These are phyloP conservation scores for Drosophila suzukii DNA, from an alignment of 1,140 invertebrate genomes.

Conservation along the genomic window DNA sequence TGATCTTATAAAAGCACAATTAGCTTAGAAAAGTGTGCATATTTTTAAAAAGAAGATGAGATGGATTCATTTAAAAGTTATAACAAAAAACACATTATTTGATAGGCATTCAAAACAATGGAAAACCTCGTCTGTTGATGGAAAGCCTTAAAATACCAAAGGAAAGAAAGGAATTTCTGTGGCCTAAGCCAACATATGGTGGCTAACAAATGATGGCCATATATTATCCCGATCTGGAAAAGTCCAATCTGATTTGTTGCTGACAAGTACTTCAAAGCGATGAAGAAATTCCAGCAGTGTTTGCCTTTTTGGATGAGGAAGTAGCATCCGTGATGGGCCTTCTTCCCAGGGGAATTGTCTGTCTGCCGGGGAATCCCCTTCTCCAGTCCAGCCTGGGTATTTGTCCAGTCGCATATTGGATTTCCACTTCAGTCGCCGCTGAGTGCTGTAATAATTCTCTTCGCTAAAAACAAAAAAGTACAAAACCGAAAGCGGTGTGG, in stretches of 20 bases:
- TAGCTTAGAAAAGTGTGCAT: too few species aligned
- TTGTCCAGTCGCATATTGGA: conserved; percentile 41
- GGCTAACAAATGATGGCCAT: conserved; percentile 23
- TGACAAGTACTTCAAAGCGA: conserved; percentile 48
- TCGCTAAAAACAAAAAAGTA: conserved; percentile 18
- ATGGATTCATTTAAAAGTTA: background rate
- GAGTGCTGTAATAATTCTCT: conserved; percentile 78
- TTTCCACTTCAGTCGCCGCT: conserved; percentile 22
- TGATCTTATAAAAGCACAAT: too few species aligned
- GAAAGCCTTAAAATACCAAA: background rate
- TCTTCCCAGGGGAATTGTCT: conserved; percentile 16
- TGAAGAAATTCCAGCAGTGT: conserved; percentile 28
- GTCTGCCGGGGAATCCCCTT: conserved; percentile 13
- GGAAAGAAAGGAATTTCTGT: background rate
- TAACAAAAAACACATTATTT: background rate
- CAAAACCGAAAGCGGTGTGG: conserved; percentile 45
- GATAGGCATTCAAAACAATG: background rate
- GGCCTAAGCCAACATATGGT: background rate
- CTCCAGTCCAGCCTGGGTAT: conserved; percentile 38
- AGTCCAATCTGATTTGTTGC: conserved; percentile 44
- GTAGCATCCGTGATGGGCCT: conserved; percentile 6
- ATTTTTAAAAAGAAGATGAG: background rate
- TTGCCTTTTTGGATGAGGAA: conserved; percentile 39
- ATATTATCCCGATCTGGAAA: conserved; percentile 39
- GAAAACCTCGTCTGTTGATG: background rate